These are phyloP conservation scores for Calosoma granatense DNA, from an alignment of 1,140 invertebrate species.

Conservation along the genomic window DNA sequence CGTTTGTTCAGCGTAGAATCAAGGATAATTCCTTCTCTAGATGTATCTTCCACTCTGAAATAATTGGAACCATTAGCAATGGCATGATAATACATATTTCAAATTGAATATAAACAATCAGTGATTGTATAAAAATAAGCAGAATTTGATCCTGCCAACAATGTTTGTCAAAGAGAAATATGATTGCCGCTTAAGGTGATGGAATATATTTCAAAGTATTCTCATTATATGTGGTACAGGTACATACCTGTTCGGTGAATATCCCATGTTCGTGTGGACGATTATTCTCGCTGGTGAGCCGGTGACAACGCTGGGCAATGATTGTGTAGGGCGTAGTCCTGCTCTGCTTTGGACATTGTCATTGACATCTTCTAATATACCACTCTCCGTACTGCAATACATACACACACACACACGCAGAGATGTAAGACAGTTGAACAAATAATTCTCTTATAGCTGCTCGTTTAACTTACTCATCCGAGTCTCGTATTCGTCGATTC, in stretches of 20 bases:
- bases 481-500: slow-evolving; percentile 23
- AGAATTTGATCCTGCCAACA: too few relatives aligned
- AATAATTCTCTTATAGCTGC: not conserved
- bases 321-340: slow-evolving; percentile 23
- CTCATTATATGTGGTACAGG: too few relatives aligned
- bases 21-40: slow-evolving; percentile 36
- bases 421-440: not conserved
- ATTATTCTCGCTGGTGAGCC: not conserved
- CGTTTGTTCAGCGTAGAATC: slow-evolving; percentile 40
- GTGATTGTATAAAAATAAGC: too few relatives aligned
- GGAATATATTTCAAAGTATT: too few relatives aligned
- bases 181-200: too few relatives aligned
- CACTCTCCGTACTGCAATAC: slow-evolving; percentile 35
- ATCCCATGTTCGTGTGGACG: too few relatives aligned
- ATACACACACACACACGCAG: not conserved
- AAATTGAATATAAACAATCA: too few relatives aligned
- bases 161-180: too few relatives aligned
- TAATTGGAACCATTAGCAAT: too few relatives aligned
- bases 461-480: slow-evolving; percentile 35
- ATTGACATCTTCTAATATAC: slow-evolving; percentile 46
- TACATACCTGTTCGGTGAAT: too few relatives aligned
- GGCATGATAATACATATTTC: too few relatives aligned
- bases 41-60: slow-evolving; percentile 37
- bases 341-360: slow-evolving; percentile 27
- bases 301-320: slow-evolving; percentile 23